Evolutionary conservation across 2,797 vertebrate genomes (phyloP).

Genomic region (Chaunax sp.): DNA sequence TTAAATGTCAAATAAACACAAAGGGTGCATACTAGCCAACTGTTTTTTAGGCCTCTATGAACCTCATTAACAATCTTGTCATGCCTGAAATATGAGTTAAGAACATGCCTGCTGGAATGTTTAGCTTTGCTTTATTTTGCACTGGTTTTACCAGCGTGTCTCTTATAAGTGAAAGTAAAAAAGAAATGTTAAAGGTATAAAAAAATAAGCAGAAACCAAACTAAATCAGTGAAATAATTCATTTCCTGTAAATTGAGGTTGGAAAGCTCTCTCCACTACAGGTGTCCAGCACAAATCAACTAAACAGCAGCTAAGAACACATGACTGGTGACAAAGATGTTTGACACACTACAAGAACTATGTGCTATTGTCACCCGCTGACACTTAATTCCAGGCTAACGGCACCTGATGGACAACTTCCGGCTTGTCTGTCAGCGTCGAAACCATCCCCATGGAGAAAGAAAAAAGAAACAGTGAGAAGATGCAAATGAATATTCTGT

Average conservation of each 20-base stretch:
- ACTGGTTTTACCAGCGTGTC: constrained; percentile 1
- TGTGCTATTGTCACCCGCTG: too few relatives aligned
- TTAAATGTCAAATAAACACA: constrained; percentile 16
- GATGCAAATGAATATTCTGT: too few relatives aligned
- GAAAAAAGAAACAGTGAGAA: neutral
- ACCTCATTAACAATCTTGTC: constrained; percentile 38
- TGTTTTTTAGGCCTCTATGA: constrained; percentile 2
- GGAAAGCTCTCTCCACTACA: too few relatives aligned
- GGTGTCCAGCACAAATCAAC: too few relatives aligned
- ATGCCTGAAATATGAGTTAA: constrained; percentile 52
- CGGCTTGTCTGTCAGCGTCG: too few relatives aligned
- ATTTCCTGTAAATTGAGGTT: too few relatives aligned
- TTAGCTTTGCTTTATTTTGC: constrained; percentile 38
- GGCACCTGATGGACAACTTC: too few relatives aligned
- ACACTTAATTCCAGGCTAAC: too few relatives aligned
- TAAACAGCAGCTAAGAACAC: too few relatives aligned
- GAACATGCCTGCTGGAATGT: constrained; percentile 34
- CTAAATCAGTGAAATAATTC: neutral
- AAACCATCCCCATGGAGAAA: too few relatives aligned
- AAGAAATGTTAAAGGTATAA: neutral
- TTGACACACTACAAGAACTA: too few relatives aligned
- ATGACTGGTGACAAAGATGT: too few relatives aligned
- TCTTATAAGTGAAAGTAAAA: neutral
- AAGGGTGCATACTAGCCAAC: neutral
- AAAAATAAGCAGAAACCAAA: neutral